phyloP scores from a whole-genome alignment of 1,140 invertebrate species.

The Listronotus oregonensis region DNA sequence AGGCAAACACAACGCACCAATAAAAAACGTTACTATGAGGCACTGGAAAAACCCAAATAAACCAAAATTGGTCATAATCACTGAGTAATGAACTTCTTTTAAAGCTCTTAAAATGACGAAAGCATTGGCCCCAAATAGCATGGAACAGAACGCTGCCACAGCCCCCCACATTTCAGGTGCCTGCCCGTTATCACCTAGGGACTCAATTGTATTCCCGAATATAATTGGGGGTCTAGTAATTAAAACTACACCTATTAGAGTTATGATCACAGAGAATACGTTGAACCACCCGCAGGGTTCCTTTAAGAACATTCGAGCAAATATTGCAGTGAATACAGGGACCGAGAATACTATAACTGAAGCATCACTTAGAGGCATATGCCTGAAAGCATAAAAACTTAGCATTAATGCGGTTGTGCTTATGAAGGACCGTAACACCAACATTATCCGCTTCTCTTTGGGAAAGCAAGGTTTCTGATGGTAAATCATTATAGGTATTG shows the following conservation, averaged over 20 bases:
- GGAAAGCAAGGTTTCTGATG: slow-evolving; percentile 78
- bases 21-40: slow-evolving; percentile 72
- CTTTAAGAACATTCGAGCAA: slow-evolving; percentile 84
- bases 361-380: slow-evolving; percentile 88
- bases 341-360: slow-evolving; percentile 91
- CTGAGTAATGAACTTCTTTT: slow-evolving; percentile 86
- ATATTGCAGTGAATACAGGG: slow-evolving; percentile 90
- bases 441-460: slow-evolving; percentile 70
- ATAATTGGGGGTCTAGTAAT: slow-evolving; percentile 82
- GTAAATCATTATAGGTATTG: slow-evolving; percentile 81
- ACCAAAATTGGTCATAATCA: slow-evolving; percentile 93
- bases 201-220: slow-evolving; percentile 64
- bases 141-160: slow-evolving; percentile 80
- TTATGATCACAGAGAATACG: slow-evolving; percentile 78
- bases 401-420: slow-evolving; percentile 86
- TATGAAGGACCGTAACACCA: slow-evolving; percentile 76
- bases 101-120: slow-evolving; percentile 84
- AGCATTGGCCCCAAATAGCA: slow-evolving; percentile 86
- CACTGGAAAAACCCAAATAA: slow-evolving; percentile 84
- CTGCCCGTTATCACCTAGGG: slow-evolving; percentile 60
- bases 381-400: slow-evolving; percentile 86
- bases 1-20: slow-evolving; percentile 83
- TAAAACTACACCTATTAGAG: slow-evolving; percentile 81
- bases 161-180: slow-evolving; percentile 76
- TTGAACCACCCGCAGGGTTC: slow-evolving; percentile 88